A percentile compares a stretch with the other conserved stretches of the same genome.
Evolutionary conservation across 2,113 vertebrate species (phyloP).

Genomic region (Lophura nycthemera): DNA sequence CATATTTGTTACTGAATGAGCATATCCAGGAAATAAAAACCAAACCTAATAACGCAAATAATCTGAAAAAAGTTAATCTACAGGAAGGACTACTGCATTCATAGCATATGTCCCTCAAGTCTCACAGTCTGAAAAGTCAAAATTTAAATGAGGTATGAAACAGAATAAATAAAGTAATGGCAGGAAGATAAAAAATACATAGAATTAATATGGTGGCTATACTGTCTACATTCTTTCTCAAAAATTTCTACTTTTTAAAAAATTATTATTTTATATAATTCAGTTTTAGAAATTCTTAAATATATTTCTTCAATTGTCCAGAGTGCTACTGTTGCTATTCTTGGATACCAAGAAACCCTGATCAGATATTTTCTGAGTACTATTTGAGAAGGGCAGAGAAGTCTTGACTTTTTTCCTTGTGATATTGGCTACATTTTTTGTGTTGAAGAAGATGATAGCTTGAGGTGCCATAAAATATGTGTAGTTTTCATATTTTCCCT

Average conservation of each 20-base stretch:
- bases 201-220: rapidly evolving
- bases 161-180: not conserved
- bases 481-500: not conserved
- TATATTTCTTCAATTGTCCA: not conserved
- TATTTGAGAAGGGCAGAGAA: not conserved
- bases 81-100: not conserved
- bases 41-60: not conserved
- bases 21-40: not conserved
- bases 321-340: not conserved
- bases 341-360: not conserved
- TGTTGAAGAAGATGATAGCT: not conserved
- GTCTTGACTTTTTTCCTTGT: not conserved
- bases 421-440: not conserved
- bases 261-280: not conserved
- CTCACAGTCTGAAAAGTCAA: not conserved
- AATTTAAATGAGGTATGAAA: not conserved
- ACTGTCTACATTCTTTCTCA: not conserved
- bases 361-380: not conserved
- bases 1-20: not conserved
- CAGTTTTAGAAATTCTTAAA: not conserved
- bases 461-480: not conserved
- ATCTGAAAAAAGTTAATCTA: not conserved
- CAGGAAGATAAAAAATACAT: not conserved
- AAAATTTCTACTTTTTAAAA: not conserved
- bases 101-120: not conserved